phyloP scores from a whole-genome alignment of 2,113 vertebrate genomes.

The Dasyornis broadbenti region DNA sequence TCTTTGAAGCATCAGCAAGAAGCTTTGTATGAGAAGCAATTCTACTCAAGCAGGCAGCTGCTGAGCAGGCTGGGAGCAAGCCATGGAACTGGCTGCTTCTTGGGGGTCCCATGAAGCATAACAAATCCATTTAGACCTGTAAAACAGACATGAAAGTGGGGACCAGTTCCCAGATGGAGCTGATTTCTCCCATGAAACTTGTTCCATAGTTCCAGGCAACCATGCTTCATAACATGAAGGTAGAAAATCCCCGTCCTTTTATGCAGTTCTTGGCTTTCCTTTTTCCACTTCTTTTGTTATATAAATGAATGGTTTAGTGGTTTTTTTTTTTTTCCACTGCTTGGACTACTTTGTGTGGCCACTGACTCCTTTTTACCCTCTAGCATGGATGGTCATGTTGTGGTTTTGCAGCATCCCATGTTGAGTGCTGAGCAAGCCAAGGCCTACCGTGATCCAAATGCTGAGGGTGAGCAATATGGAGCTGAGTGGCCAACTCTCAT shows the following conservation, averaged over 20 bases:
- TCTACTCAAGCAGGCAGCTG: not conserved
- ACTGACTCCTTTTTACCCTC: not conserved
- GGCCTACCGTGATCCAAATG: not conserved
- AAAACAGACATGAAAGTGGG: not conserved
- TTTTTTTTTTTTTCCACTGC: not conserved
- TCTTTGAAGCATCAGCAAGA: not conserved
- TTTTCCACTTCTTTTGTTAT: not conserved
- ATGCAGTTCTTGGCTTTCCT: not conserved
- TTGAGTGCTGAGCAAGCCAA: not conserved
- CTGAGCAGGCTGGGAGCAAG: not conserved
- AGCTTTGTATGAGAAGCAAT: not conserved
- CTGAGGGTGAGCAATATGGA: not conserved
- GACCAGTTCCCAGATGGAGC: not conserved
- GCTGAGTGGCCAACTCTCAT: not conserved
- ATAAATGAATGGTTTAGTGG: not conserved
- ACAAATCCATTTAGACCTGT: not conserved
- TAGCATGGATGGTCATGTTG: not conserved
- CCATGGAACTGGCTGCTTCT: not conserved
- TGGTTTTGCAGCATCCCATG: not conserved
- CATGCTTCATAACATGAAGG: not conserved
- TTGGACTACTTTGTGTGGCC: not conserved
- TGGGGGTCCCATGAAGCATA: not conserved
- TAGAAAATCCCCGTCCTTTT: not conserved
- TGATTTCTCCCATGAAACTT: not conserved
- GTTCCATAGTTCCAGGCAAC: not conserved